Percentiles rank a stretch among this genome's conserved stretches.
phyloP scores from a whole-genome alignment of 2,797 vertebrate species.

The Todus mexicanus region DNA sequence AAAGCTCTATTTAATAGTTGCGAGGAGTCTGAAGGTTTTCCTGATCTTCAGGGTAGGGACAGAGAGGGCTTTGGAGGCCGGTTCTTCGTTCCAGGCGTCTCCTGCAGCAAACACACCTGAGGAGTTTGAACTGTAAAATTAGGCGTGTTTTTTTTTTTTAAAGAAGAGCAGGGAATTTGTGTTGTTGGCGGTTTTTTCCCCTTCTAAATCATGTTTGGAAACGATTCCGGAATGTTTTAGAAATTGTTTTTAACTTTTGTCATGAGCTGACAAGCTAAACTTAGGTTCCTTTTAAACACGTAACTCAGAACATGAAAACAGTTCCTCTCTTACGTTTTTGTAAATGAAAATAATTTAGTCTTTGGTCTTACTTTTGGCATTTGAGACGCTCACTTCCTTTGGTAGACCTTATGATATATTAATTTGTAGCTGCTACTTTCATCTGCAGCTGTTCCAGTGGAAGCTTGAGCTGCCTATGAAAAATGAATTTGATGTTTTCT shows the following conservation, averaged over 20 bases:
- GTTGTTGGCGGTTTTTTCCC: background rate
- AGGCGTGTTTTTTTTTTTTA: background rate
- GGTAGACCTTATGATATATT: constrained; percentile 40
- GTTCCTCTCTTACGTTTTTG: background rate
- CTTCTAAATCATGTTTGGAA: background rate
- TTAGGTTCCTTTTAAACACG: background rate
- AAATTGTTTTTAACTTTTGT: constrained; percentile 5
- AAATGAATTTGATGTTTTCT: constrained; percentile 33
- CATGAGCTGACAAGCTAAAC: background rate
- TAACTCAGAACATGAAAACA: background rate
- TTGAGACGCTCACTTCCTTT: constrained; percentile 6
- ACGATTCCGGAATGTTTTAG: background rate
- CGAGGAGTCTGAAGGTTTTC: background rate
- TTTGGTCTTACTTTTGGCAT: constrained; percentile 36
- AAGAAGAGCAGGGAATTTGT: background rate
- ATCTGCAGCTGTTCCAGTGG: constrained; percentile 23
- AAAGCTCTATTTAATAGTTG: background rate
- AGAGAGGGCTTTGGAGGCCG: background rate
- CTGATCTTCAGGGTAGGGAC: background rate
- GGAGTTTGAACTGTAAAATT: background rate
- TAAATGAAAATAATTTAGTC: constrained; percentile 46
- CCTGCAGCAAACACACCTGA: fast-evolving
- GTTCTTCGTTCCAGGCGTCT: background rate
- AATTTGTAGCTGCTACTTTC: constrained; percentile 49
- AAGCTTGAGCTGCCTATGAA: background rate